Base-by-base conservation (phyloP, 1,140 invertebrate species). In the Procambarus virginalis region DNA sequence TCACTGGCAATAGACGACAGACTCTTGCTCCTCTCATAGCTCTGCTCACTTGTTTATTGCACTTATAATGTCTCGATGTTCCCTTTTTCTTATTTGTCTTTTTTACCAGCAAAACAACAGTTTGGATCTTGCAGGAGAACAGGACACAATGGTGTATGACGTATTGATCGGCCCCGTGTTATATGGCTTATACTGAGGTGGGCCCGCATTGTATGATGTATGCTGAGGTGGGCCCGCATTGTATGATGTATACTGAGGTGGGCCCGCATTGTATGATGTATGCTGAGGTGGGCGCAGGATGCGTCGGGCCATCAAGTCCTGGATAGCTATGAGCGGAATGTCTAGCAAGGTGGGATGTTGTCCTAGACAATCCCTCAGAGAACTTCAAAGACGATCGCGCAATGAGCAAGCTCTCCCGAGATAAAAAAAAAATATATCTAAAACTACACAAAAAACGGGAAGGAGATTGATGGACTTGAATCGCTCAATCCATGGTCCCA, bases 11-110 rank as follows among this genome's bases (percentile, higher is more conserved):
- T 89, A 89, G 87, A 82, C 73, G 80, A 83, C 80, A 77, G 70
- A 83, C 55, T 14, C 58, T 64, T 70, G 20, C 10, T 83, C 80
- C 81, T 82, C 70, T 49, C 70, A 64, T 51, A 81, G 76, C 70
- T 34, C 34, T 84, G 88, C 81, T 89, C 88, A 89, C 88, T 89
- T 89, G 80, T 89, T 89, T 83, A 79, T 70, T 70, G 78, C 79
- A 75, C 78, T 88, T 81, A 60, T 87, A 34, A 83, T 83, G 22
- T 70, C 81, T 83, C n/a, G 58, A 46, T 83, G 64, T 83, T 68
- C 46, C 4, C 55, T n/a, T 77, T 70, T 70, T 34, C 22, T 60
- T 79, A 20, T 48, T 86, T 79, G 81, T 70, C 58, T 60, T 49
- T 78, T 68, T 68, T 79, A 78, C 76, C 84, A 86, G 76, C 73